These are phyloP conservation scores for Dendrophyllia cribrosa DNA, from an alignment of 64 coral and sea anemone species.

Conservation along the genomic window DNA sequence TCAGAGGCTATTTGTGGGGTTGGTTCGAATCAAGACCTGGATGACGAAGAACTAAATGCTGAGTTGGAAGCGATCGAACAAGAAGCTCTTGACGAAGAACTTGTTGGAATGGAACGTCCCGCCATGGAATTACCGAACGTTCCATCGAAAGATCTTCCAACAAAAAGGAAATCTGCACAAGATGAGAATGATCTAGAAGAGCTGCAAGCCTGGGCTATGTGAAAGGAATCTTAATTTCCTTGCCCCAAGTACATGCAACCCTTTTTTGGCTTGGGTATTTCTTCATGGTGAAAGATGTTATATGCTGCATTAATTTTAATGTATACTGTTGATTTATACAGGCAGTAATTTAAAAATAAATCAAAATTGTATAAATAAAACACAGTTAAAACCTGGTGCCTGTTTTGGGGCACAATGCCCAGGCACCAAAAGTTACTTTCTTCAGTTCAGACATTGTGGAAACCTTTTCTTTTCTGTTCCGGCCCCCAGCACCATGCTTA, in stretches of 20 bases:
- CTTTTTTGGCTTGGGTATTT: too few species aligned
- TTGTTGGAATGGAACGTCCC: conserved; percentile 54
- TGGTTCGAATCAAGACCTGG: conserved; percentile 69
- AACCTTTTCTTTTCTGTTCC: too few species aligned
- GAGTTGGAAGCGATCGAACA: conserved; percentile 84
- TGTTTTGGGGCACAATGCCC: too few species aligned
- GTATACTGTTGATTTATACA: neutral
- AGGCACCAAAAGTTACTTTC: too few species aligned
- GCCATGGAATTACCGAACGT: conserved; percentile 54
- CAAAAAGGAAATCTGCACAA: neutral
- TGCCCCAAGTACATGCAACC: too few species aligned
- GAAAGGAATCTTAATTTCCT: neutral
- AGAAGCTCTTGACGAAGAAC: conserved; percentile 59
- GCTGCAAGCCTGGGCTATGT: conserved; percentile 63
- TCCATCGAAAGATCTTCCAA: conserved; percentile 11
- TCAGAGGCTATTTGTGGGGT: conserved; percentile 76
- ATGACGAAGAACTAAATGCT: conserved; percentile 69
- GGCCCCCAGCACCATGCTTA: too few species aligned
- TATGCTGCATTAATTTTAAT: too few species aligned
- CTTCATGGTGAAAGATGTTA: too few species aligned
- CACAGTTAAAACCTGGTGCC: too few species aligned
- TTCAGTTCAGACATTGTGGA: too few species aligned
- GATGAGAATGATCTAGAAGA: conserved; percentile 66
- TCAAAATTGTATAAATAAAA: too few species aligned
- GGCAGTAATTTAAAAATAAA: too few species aligned